Percentiles rank a stretch among this genome's conserved stretches.
phyloP scores from a whole-genome alignment of 1,140 invertebrate genomes.

The Drosophila nigromelanica region DNA sequence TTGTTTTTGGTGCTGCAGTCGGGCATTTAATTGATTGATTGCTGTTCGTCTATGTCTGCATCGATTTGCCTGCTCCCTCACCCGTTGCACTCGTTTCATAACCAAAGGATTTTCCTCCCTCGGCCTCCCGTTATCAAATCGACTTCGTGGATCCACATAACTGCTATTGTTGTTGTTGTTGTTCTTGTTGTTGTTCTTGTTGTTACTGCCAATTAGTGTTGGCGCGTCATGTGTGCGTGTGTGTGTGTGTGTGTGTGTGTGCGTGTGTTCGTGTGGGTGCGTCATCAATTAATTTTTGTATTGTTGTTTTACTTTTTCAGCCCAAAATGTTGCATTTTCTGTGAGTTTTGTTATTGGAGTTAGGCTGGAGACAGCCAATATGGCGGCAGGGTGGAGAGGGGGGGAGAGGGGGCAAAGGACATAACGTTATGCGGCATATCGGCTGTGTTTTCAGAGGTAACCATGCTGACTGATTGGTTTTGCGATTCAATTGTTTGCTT shows the following conservation, averaged over 20 bases:
- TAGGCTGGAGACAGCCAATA: neutral
- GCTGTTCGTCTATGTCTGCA: constrained; percentile 76
- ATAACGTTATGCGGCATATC: constrained; percentile 15
- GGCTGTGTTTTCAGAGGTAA: constrained; percentile 25
- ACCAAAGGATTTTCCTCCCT: constrained; percentile 45
- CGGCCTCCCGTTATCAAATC: constrained; percentile 63
- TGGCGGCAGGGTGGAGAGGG: neutral
- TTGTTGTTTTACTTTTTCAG: constrained; percentile 56
- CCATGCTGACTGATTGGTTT: constrained; percentile 72
- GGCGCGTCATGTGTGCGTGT: constrained; percentile 54
- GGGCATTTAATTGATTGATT: constrained; percentile 79
- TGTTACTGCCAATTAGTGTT: constrained; percentile 77
- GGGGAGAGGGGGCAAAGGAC: neutral
- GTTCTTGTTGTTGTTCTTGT: no score
- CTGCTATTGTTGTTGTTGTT: constrained; percentile 30
- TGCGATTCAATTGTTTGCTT: constrained; percentile 54
- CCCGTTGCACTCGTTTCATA: constrained; percentile 57
- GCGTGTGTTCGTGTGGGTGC: constrained; percentile 38
- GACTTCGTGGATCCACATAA: constrained; percentile 58
- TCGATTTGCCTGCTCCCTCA: constrained; percentile 50
- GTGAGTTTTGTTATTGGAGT: constrained; percentile 3
- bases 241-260: constrained; percentile 14
- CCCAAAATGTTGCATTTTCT: constrained; percentile 42
- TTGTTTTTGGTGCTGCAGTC: constrained; percentile 49
- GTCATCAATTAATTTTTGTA: constrained; percentile 79